Base-by-base conservation (phyloP, 2,888 invertebrate genomes). In the Listrodromus nycthemerus region DNA sequence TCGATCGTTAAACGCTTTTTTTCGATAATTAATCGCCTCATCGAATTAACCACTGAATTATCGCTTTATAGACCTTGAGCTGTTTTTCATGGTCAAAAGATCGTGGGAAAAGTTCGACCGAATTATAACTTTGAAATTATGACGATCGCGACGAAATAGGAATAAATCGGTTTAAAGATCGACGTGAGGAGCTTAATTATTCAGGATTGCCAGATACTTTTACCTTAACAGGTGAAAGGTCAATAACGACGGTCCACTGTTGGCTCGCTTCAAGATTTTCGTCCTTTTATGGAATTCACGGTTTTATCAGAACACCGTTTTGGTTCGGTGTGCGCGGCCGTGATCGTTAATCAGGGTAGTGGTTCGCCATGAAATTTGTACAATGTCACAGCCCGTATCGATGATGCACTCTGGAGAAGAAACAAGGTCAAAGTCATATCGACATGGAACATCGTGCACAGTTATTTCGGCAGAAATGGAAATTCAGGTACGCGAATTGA, bases 311-410 rank as follows among this genome's bases (percentile, higher is more conserved):
- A 84, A 83, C 58, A 76, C 83, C 82, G 71, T 81, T 80, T 83
- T 82, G 71, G 79, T 69, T 76, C 61, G 61, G 13, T 30, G 41
- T 21, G 55, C 10, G 21, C 30, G 45, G 63, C 52, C 52, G 70
- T 50, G 70, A 79, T 83, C 74, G 83, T 80, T 41, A 58, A 79
- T 79, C 81, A 81, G 75, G 48, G 21, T 19, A 21, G 73, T 45
- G n/a, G 84, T 84, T 84, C 75, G 50, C 83, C 76, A 84, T 75
- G 80, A 79, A 79, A 85, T 82, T 70, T 73, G n/a, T 82, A 84
- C 82, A 86, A 86, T 84, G 84, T 78, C 84, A 81, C 50, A 61
- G 76, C 69, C 67, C 58, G 73, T 33, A 41, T 65, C 52, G 21
- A 50, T 75, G 83, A 65, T 80, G 48, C 30, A 33, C 55, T 69